Evolutionary conservation across 2,888 invertebrate genomes (phyloP).

Genomic region (Agrochola litura): DNA sequence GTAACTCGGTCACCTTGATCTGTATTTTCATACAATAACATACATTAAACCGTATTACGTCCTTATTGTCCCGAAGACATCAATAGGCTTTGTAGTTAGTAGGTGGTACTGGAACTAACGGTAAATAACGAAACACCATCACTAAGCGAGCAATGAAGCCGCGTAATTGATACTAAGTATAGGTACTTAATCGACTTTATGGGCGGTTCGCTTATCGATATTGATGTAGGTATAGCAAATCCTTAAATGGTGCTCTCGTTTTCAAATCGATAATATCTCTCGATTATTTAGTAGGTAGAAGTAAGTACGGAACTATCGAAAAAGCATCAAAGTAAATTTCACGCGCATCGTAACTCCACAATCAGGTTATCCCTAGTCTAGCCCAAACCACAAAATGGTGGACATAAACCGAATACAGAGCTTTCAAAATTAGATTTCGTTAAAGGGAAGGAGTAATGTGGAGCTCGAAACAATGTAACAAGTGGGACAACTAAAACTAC

Average conservation of each 20-base stretch:
- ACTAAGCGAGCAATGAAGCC: constrained; percentile 10
- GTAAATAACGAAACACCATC: constrained; percentile 6
- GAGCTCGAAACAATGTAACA: constrained; percentile 17
- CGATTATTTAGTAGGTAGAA: background rate
- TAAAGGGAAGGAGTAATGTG: constrained; percentile 19
- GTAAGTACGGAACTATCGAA: background rate
- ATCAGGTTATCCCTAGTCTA: constrained; percentile 14
- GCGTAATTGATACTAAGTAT: background rate
- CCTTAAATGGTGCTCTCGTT: background rate
- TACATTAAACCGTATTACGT: constrained; percentile 29
- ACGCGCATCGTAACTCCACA: constrained; percentile 13
- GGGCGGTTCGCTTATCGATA: background rate
- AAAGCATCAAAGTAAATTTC: constrained; percentile 8
- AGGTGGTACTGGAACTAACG: constrained; percentile 2
- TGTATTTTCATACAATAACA: constrained; percentile 25
- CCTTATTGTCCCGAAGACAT: constrained; percentile 13
- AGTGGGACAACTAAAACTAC: constrained; percentile 5
- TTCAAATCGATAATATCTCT: background rate
- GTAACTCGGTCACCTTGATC: constrained; percentile 21
- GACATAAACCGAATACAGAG: constrained; percentile 11
- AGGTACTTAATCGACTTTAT: background rate
- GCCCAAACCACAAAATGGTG: constrained; percentile 20
- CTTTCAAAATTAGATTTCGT: constrained; percentile 32
- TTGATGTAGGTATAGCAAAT: no score
- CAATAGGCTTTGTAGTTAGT: background rate